These are phyloP conservation scores for Gastrophysa polygoni DNA, from an alignment of 2,888 invertebrate species.

Conservation along the genomic window DNA sequence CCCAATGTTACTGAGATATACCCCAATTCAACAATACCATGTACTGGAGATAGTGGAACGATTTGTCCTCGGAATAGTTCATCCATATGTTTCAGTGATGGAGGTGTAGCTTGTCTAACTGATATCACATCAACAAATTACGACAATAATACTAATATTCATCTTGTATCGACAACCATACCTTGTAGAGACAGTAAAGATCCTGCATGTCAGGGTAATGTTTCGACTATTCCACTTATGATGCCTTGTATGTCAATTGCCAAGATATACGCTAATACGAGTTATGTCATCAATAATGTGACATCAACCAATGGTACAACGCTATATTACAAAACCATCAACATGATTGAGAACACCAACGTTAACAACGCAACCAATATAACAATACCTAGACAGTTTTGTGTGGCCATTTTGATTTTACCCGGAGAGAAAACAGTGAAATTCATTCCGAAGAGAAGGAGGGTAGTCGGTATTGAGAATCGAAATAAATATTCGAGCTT, in stretches of 20 bases:
- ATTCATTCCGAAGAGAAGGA: conserved; percentile 1
- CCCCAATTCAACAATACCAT: conserved; percentile 14
- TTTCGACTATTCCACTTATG: conserved; percentile 2
- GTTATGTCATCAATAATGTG: conserved; percentile 11
- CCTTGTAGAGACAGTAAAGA: conserved; percentile 10
- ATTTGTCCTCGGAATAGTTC: conserved; percentile 20
- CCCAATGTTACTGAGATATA: conserved; percentile 16
- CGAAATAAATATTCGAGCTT: neutral
- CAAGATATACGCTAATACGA: conserved; percentile 17
- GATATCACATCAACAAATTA: conserved; percentile 6
- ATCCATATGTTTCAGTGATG: conserved; percentile 21
- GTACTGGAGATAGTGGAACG: conserved; percentile 24
- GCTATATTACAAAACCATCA: conserved; percentile 16
- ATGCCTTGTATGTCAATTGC: conserved; percentile 22
- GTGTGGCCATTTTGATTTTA: conserved; percentile 15
- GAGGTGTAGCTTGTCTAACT: conserved; percentile 19
- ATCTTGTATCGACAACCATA: conserved; percentile 10
- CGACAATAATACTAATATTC: conserved; percentile 1
- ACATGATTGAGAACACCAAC: neutral
- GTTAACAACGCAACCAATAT: neutral
- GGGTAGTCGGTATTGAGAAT: conserved; percentile 3
- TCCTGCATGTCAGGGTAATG: conserved; percentile 7
- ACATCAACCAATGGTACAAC: neutral
- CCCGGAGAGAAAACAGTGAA: conserved; percentile 15
- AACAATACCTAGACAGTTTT: conserved; percentile 14